phyloP scores from a whole-genome alignment of 2,113 vertebrate species.

The Oncorhynchus gorbuscha region DNA sequence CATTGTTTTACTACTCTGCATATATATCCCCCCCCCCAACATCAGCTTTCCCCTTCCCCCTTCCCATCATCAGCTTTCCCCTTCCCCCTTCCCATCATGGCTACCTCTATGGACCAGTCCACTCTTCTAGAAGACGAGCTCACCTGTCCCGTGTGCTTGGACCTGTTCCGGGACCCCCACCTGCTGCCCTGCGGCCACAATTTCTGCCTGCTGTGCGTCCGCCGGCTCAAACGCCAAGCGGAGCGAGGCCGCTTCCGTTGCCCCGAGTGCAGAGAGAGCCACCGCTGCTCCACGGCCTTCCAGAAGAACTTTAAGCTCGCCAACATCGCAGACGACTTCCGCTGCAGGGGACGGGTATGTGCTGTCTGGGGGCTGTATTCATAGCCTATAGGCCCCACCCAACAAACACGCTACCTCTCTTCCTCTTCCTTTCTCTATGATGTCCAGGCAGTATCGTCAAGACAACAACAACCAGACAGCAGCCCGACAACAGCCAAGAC shows the following conservation, averaged over 20 bases:
- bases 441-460: not conserved
- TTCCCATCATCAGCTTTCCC: not conserved
- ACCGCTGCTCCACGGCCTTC: conserved; percentile 40
- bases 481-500: not conserved
- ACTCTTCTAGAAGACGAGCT: conserved; percentile 72
- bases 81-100: conserved; percentile 40
- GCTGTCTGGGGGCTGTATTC: no score
- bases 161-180: conserved; percentile 70
- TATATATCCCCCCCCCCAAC: no score
- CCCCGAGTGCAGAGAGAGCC: conserved; percentile 71
- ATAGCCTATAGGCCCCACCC: no score
- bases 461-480: not conserved
- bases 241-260: conserved; percentile 63
- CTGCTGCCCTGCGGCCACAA: conserved; percentile 74
- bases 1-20: no score
- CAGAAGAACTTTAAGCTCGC: conserved; percentile 77
- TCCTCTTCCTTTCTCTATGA: no score
- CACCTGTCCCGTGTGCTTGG: conserved; percentile 73
- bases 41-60: no score
- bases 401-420: no score
- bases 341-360: conserved; percentile 25
- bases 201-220: conserved; percentile 73
- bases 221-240: conserved; percentile 50
- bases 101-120: conserved; percentile 47
- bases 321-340: conserved; percentile 70